Percentiles rank a stretch among this genome's conserved stretches.
phyloP scores from a whole-genome alignment of 2,888 invertebrate species.

The Stenolophus ochropezus region DNA sequence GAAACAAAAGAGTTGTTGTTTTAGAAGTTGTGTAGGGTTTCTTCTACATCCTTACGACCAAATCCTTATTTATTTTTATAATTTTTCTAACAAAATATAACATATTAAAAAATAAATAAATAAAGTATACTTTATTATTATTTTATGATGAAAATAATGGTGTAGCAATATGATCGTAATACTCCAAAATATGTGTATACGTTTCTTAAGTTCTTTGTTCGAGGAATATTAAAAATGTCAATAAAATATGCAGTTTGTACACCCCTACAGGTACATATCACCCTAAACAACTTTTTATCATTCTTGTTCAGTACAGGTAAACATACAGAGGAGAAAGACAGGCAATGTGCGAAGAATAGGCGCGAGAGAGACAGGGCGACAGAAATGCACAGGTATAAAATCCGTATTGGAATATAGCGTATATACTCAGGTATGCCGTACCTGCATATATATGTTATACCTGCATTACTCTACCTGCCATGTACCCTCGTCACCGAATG shows the following conservation, averaged over 20 bases:
- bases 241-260: slow-evolving; percentile 35
- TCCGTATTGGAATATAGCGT: slow-evolving; percentile 42
- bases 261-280: slow-evolving; percentile 58
- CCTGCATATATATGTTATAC: slow-evolving; percentile 52
- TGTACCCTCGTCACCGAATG: slow-evolving; percentile 55
- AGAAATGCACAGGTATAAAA: slow-evolving; percentile 48
- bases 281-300: slow-evolving; percentile 69
- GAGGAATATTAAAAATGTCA: neutral
- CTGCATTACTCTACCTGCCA: slow-evolving; percentile 41
- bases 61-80: no score
- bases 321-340: slow-evolving; percentile 63
- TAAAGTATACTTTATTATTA: no score
- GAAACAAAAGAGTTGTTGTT: no score
- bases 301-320: slow-evolving; percentile 67
- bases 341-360: neutral
- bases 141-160: no score
- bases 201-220: slow-evolving; percentile 5
- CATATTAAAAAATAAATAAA: no score
- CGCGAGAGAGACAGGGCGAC: slow-evolving; percentile 12
- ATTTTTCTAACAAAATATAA: no score
- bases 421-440: slow-evolving; percentile 42
- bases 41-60: no score
- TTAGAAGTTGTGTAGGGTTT: no score
- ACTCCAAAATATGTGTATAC: no score
- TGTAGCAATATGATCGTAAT: no score